Base-by-base conservation (phyloP, 2,113 vertebrate species). In the Thinocorus orbignyianus region DNA sequence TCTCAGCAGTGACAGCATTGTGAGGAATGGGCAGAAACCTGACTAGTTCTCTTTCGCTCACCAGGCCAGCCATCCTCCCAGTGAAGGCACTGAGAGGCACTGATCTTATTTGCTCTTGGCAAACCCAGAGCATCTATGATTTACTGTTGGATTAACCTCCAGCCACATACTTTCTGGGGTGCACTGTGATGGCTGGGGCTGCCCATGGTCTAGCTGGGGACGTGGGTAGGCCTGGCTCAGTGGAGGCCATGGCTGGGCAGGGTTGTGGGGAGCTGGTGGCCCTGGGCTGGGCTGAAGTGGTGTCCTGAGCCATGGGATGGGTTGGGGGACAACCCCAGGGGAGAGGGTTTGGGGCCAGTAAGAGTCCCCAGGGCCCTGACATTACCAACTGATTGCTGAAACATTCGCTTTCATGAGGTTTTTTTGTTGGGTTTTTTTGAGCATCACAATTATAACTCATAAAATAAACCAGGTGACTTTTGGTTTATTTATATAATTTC, bases 121-220 rank as follows among this genome's bases (percentile, higher is more conserved):
- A 37, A 58, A 57, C 9, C 17, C 51, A 26, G 68, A 35, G 42
- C 7, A 7, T 42, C 30, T 41, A 18, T 4, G 39, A 33, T 48
- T 48, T 70, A 31, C 48, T 55, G 39, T 8, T 15, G 11, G 10
- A 70, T 55, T 70, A 11, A 35, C 4, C 13, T 48, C n/a, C 64
- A 26, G 30, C 6, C n/a, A 4, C 23, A 10, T 24, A 28, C 17
- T 30, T 60, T 16, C 9, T 2, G 0, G 17, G 25, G 25, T 0
- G 0, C 31, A 16, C 30, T 11, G 49, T 18, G 25, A 17, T 18
- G n/a, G 41, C 55, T 1, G 4, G 26, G 52, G n/a, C 6, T 46
- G 46, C 42, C 35, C 52, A 6, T 2, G 13, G 33, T 9, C 17
- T 11, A 6, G 10, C 10, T 6, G 48, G 20, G 48, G n/a, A n/a